These are phyloP conservation scores for Polydrusus tereticollis DNA, from an alignment of 2,888 invertebrate species.

Conservation along the genomic window DNA sequence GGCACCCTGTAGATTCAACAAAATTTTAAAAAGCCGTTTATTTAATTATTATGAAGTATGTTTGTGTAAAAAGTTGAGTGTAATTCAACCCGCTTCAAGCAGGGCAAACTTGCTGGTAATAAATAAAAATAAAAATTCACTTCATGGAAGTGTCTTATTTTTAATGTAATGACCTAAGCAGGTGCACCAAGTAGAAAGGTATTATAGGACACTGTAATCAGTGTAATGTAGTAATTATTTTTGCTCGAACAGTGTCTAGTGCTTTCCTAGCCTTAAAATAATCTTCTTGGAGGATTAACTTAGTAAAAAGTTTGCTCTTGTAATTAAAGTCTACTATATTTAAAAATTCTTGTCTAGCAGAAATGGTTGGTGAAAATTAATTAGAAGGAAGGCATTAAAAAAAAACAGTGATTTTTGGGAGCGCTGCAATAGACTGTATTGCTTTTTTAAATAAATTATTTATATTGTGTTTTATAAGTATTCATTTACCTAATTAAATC, in stretches of 20 bases:
- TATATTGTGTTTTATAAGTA: too few relatives aligned
- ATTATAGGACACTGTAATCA: slow-evolving; percentile 6
- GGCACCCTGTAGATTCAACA: too few relatives aligned
- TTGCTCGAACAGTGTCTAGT: background rate
- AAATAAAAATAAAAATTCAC: background rate
- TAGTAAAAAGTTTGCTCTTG: slow-evolving; percentile 13
- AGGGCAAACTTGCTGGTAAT: too few relatives aligned
- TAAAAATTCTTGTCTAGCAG: slow-evolving; percentile 12
- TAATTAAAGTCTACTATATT: slow-evolving; percentile 2
- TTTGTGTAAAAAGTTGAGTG: too few relatives aligned
- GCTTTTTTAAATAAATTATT: too few relatives aligned
- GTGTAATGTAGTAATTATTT: slow-evolving; percentile 19
- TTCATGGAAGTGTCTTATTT: background rate
- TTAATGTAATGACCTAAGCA: slow-evolving; percentile 1
- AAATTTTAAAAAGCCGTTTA: too few relatives aligned
- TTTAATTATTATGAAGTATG: too few relatives aligned
- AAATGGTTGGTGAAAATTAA: background rate
- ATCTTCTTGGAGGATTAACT: slow-evolving; percentile 7
- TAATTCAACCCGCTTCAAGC: too few relatives aligned
- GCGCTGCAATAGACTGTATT: too few relatives aligned
- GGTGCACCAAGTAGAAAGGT: slow-evolving; percentile 1
- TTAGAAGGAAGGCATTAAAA: background rate
- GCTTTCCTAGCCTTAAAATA: slow-evolving; percentile 3
- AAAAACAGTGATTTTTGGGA: too few relatives aligned
- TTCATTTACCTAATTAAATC: too few relatives aligned